These are phyloP conservation scores for Cheracebus regulus DNA, from an alignment of 2,797 vertebrate genomes.

Conservation along the genomic window DNA sequence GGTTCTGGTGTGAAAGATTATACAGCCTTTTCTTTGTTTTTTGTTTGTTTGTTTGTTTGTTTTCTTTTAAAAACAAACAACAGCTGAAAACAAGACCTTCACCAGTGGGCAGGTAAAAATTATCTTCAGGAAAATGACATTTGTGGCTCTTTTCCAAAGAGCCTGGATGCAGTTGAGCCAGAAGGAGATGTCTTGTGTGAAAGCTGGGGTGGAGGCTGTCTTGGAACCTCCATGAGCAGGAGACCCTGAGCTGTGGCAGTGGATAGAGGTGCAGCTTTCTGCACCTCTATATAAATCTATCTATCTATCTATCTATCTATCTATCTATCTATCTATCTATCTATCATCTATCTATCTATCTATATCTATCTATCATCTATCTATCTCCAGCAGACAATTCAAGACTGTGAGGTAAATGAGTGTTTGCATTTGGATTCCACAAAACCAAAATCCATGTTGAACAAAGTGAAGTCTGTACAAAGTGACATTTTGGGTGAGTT, in stretches of 20 bases:
- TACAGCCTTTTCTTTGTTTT: background rate
- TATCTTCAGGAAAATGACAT: conserved; percentile 60
- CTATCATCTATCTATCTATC: no score
- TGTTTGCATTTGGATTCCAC: conserved; percentile 78
- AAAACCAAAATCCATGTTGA: conserved; percentile 86
- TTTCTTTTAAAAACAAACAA: background rate
- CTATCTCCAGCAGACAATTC: conserved; percentile 2
- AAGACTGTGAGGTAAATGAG: conserved; percentile 11
- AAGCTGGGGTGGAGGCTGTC: background rate
- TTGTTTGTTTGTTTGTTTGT: background rate
- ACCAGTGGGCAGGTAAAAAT: conserved; percentile 1
- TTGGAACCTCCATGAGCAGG: background rate
- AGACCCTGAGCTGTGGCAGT: background rate
- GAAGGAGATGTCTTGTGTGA: background rate
- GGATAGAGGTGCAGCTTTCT: background rate
- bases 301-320: no score
- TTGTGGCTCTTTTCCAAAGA: conserved; percentile 69
- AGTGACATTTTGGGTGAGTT: conserved; percentile 82
- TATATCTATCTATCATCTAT: no score
- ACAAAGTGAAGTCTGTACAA: conserved; percentile 83
- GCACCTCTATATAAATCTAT: background rate
- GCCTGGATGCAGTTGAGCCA: conserved; percentile 76
- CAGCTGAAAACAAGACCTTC: background rate
- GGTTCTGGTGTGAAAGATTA: conserved; percentile 54
- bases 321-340: no score